Evolutionary conservation across 2,113 vertebrate species (phyloP), one percentile per base, ranked within the genome.

Genomic region (Azemiops feae): DNA sequence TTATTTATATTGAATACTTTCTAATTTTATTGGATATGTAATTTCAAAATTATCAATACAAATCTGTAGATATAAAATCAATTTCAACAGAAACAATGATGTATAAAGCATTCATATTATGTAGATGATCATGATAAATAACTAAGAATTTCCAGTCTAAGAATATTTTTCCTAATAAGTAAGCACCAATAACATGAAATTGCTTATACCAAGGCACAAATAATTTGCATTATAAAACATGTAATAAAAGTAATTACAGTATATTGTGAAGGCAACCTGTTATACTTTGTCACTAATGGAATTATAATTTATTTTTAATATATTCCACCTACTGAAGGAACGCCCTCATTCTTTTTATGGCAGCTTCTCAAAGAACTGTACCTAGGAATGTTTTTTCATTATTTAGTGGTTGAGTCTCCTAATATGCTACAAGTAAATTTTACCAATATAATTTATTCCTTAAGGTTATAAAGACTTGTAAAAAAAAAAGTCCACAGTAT

Each of bases 1-100:
- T 96, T 91, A 93, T 96, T 97, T 91, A 95, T 96, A 97, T 95
- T 54, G 96, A 97, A 96, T 93, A 94, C 95, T 95, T 98, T 96
- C 97, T 98, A 93, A 91, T 95, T 98, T 98, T 98, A 98, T 98
- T 98, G 96, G 95, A 96, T 96, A 95, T 97, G 97, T 97, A 97
- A 95, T 97, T 95, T 86, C 95, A 97, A 96, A 92, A 88, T 90
- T 95, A 94, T 97, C 95, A 96, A 96, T 98, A 98, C 97, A 98
- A 93, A 95, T 95, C 95, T 95, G 89, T 60, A 96, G 93, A 92
- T 95, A 96, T 94, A 97, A 96, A 10, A 95, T n/a, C 91, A 93
- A 97, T 96, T 96, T 96, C 93, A 95, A 96, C 23, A 95, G 94
- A 96, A 96, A 93, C 95, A 96, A 94, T 92, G 95, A 90, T 91